Percentiles rank a stretch among this genome's conserved stretches.
Evolutionary conservation across 2,888 invertebrate species (phyloP).

Genomic region (Megalurothrips usitatus): DNA sequence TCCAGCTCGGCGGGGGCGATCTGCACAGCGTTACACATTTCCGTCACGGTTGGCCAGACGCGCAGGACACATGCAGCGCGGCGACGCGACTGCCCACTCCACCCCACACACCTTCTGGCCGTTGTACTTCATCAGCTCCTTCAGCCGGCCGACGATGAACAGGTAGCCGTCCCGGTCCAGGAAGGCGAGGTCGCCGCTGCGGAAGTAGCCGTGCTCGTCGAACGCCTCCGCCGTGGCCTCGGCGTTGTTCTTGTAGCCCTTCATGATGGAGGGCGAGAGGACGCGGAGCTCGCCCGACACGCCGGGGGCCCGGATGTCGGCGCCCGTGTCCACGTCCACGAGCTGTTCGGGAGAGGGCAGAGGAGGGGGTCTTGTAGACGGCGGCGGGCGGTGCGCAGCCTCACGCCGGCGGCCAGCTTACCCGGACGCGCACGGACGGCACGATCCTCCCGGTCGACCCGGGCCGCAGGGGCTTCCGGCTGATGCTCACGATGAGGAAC

Average conservation of each 20-base stretch:
- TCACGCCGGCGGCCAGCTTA: not conserved
- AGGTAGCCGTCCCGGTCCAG: constrained; percentile 27
- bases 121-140: constrained; percentile 28
- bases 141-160: constrained; percentile 20
- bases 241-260: constrained; percentile 29
- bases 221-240: constrained; percentile 1
- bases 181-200: constrained; percentile 29
- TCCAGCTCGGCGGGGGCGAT: not conserved
- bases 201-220: constrained; percentile 26
- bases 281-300: constrained; percentile 13
- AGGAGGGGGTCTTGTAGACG: not conserved
- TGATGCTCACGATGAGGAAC: not conserved
- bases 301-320: not conserved
- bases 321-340: not conserved
- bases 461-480: not conserved
- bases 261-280: not conserved
- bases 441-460: not conserved
- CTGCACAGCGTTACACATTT: not conserved
- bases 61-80: not conserved
- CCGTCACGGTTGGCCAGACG: not conserved
- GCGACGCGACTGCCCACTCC: too few relatives aligned
- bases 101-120: constrained; percentile 8
- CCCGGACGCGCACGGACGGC: not conserved
- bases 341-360: not conserved
- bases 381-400: not conserved